Percentiles rank a stretch among this genome's conserved stretches.
Evolutionary conservation across 2,113 vertebrate species (phyloP).

Genomic region (Nibea coibor): DNA sequence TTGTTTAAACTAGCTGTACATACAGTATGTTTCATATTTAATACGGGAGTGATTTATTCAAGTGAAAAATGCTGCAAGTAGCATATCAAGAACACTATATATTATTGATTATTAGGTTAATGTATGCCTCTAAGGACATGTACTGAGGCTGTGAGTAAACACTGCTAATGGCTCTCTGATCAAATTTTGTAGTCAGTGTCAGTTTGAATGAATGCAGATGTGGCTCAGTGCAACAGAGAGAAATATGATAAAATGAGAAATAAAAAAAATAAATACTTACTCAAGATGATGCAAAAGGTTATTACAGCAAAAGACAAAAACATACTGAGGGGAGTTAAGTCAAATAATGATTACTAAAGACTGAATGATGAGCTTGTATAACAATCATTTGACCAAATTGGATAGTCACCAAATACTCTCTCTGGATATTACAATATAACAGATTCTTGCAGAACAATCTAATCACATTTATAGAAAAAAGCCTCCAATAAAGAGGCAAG

Average conservation of each 20-base stretch:
- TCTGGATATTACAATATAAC: background rate
- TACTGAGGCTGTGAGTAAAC: background rate
- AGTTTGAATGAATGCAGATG: background rate
- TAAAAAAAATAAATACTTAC: background rate
- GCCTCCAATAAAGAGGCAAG: background rate
- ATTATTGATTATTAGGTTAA: conserved; percentile 32
- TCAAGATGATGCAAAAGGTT: background rate
- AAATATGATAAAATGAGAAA: background rate
- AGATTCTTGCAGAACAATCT: background rate
- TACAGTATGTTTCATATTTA: conserved; percentile 35
- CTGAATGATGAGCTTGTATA: background rate
- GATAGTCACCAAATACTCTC: background rate
- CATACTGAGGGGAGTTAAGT: background rate
- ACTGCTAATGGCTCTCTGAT: background rate
- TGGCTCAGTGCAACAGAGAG: background rate
- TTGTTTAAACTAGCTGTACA: conserved; percentile 24
- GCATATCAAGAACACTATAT: conserved; percentile 28
- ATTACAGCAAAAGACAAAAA: background rate
- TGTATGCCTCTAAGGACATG: background rate
- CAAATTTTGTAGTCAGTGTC: background rate
- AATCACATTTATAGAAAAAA: background rate
- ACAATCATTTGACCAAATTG: background rate
- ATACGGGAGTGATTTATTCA: conserved; percentile 43
- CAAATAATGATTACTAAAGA: background rate
- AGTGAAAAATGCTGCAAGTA: conserved; percentile 26